Base-by-base conservation (phyloP, 2,888 invertebrate species). In the Phrixothrix hirtus region DNA sequence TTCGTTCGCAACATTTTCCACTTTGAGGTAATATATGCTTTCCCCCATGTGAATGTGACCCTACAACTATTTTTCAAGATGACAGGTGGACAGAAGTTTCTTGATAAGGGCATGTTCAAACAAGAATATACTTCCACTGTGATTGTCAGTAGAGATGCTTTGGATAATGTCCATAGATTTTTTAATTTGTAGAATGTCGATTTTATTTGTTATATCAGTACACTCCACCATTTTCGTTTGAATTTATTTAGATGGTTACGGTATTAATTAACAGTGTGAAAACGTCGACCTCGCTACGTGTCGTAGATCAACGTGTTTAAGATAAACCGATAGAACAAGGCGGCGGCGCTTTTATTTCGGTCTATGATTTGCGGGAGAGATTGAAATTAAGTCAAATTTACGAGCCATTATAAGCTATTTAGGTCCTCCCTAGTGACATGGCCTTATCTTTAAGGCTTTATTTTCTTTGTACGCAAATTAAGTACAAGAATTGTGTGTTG, bases 21-120 rank as follows among this genome's bases (percentile, higher is more conserved):
- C 35, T 37, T 54, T 44, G 49, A 32, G 37, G 54, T 54, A 49
- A 55, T 32, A 45, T 42, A 55, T 51, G 30, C 35, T 39, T 42
- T 39, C 38, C 39, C 36, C 31, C 30, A 39, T 37, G 43, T 47
- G 39, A 39, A 64, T 61, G 63, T 61, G 60, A 53, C 49, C 55
- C 21, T 25, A 38, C 37, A 54, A 54, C 59, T 48, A 61, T 61
- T 58, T 61, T 57, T 61, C 60, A 60, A 27, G 51, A 44, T 59
- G 60, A 60, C 59, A 59, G 53, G 57, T 57, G 59, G 59, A 59
- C 59, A 59, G 53, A 55, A 55, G 51, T 56, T 55, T 60, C 50
- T 58, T 55, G 61, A 61, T 61, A 61, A 61, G 61, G 50, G 47
- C 53, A 55, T 56, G 57, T 59, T 59, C 55, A 55, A 61, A 59